Base-by-base conservation (phyloP, 2,113 vertebrate species). In the Platysteira castanea region DNA sequence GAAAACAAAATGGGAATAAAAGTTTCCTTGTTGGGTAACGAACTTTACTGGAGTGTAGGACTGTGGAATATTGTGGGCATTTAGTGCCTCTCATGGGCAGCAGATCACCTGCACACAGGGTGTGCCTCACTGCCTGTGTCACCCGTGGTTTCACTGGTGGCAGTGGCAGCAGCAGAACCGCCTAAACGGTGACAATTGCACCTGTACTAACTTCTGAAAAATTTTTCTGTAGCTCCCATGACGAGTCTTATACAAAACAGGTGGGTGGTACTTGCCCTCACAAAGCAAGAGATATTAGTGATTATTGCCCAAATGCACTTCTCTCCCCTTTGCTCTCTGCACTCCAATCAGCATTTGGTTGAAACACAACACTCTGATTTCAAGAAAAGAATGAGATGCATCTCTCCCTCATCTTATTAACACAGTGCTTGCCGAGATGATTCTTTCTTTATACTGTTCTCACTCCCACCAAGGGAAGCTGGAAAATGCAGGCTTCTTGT, bases 201-300 rank as follows among this genome's bases (percentile, higher is more conserved):
- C 53, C 63, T 61, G 28, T 57, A 84, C 83, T 94, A 95, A 96
- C 73, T 71, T 84, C 7, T 92, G 86, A 52, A 67, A 56, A 17
- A 44, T 92, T 89, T 87, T 84, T 89, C 95, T 96, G 70, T 95
- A 96, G 91, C 91, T 97, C 64, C 93, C 77, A 53, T 64, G 79
- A 33, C 39, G 74, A 87, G 69, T 81, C 50, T 94, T 89, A 2
- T 2, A 27, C 80, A 47, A 56, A 87, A 42, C 89, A 95, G 93
- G 88, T 95, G 84, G 88, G 94, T 94, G 83, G 50, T 95, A 10
- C 46, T 87, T 71, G 24, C 12, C 69, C 37, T 93, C 91, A 88
- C 60, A 83, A 44, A 90, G 47, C 59, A 53, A 82, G 67, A 83
- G 59, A 30, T 56, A 10, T 10, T 30, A 24, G 60, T 27, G 30